Evolutionary conservation across 2,797 vertebrate species (phyloP), one percentile per base, ranked within the genome.

Genomic region (Dendrocincla tyrannina): DNA sequence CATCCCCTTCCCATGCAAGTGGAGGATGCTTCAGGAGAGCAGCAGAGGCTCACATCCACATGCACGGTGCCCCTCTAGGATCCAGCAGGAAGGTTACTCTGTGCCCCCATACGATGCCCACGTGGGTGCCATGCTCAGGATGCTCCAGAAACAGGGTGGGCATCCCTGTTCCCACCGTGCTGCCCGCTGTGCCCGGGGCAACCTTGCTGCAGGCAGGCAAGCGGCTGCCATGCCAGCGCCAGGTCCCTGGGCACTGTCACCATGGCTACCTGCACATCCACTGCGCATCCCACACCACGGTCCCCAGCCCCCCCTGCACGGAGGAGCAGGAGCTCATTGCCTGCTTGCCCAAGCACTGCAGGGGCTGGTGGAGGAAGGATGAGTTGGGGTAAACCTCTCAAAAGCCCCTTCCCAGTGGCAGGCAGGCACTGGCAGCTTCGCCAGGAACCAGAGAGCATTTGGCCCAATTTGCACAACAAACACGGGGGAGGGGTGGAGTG

Each of bases 301-400:
- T 0, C 41, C 3, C 1, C 2, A 0, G 55, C 25, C 27, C 39
- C n/a, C 10, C 1, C 50, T 1, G 67, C 47, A 3, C 0, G 13
- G 11, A 27, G 15, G 15, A 39, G 9, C 41, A 3, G 30, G 6
- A 81, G 77, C 58, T 30, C 32, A 1, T 6, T 1, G 1, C 27
- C 14, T 5, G 1, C 4, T 4, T 2, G 5, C 62, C 69, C 20
- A 0, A 47, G 39, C 62, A 6, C 32, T 1, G 25, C 55, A 23
- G 25, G 60, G 33, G 39, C 47, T 35, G 19, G 4, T 3, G 30
- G 28, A 72, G 42, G 23, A 17, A 55, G 28, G 42, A 18, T 2
- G 20, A 5, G 0, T 1, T 2, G 37, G 62, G 70, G 13, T 27
- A 87, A 66, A 76, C 13, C 3, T 4, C 0, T 7, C 44, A 30